These are phyloP conservation scores for Cheilosia impressa DNA, from an alignment of 2,888 invertebrate species.

Conservation along the genomic window DNA sequence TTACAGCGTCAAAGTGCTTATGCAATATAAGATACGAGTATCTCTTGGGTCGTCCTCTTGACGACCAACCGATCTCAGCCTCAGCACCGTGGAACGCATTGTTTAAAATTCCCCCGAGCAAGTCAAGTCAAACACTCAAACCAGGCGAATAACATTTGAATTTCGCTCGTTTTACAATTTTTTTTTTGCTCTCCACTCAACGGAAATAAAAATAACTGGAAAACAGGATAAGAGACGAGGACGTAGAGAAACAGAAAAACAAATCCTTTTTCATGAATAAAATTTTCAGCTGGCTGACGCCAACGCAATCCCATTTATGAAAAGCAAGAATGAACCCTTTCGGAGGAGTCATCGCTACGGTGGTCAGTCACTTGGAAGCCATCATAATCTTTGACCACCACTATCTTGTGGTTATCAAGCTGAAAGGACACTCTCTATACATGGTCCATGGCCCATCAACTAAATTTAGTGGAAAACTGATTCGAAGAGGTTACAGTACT, in stretches of 20 bases:
- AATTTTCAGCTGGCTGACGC: constrained; percentile 28
- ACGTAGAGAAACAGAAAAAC: constrained; percentile 13
- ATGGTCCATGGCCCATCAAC: constrained; percentile 16
- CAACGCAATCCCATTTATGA: constrained; percentile 34
- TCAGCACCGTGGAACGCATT: background rate
- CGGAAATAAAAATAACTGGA: constrained; percentile 1
- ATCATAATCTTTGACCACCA: constrained; percentile 39
- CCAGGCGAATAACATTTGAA: constrained; percentile 1
- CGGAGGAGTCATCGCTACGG: background rate
- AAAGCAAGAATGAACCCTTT: constrained; percentile 15
- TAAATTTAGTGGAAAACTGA: constrained; percentile 44
- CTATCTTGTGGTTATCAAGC: constrained; percentile 9
- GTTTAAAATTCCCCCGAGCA: background rate
- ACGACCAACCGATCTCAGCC: background rate
- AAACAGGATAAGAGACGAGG: background rate
- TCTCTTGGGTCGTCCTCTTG: background rate
- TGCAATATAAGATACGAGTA: constrained; percentile 1
- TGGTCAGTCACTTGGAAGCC: constrained; percentile 30
- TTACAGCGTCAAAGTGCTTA: constrained; percentile 1
- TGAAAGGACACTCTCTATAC: constrained; percentile 11
- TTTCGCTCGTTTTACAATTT: background rate
- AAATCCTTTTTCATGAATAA: constrained; percentile 30
- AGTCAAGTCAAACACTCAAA: constrained; percentile 3
- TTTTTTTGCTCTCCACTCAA: background rate
- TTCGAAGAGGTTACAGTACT: constrained; percentile 14